Conservation (phyloP, 1,140 invertebrate species). For the Achatina immaculata region DNA sequence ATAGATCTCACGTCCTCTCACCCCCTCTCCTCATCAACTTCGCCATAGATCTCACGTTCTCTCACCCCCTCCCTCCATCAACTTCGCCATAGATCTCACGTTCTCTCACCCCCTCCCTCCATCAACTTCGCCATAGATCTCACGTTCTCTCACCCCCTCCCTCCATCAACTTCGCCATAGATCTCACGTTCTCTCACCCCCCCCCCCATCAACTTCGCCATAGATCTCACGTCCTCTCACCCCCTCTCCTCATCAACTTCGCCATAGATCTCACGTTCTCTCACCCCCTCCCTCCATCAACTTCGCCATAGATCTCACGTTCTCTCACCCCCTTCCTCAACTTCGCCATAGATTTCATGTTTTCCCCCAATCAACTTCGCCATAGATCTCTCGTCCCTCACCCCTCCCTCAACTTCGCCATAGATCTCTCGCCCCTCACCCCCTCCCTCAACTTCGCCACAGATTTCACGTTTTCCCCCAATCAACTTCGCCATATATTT, state of each 20-base stretch:
- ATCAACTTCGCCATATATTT: background rate
- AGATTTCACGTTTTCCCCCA: background rate
- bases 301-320: background rate
- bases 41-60: no score
- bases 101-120: slow-evolving; percentile 1
- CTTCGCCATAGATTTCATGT: background rate
- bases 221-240: no score
- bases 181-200: background rate
- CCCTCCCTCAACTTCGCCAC: no score
- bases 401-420: no score
- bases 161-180: background rate
- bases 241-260: no score
- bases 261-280: background rate
- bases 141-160: background rate
- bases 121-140: background rate
- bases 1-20: no score
- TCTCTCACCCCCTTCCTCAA: slow-evolving; percentile 4
- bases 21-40: no score
- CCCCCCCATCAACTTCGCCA: no score
- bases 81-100: background rate
- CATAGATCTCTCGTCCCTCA: background rate
- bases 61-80: background rate
- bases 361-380: background rate
- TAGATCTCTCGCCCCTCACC: no score
- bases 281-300: background rate